Base-by-base conservation (phyloP, 2,797 vertebrate genomes). In the Syndactyla subalaris region DNA sequence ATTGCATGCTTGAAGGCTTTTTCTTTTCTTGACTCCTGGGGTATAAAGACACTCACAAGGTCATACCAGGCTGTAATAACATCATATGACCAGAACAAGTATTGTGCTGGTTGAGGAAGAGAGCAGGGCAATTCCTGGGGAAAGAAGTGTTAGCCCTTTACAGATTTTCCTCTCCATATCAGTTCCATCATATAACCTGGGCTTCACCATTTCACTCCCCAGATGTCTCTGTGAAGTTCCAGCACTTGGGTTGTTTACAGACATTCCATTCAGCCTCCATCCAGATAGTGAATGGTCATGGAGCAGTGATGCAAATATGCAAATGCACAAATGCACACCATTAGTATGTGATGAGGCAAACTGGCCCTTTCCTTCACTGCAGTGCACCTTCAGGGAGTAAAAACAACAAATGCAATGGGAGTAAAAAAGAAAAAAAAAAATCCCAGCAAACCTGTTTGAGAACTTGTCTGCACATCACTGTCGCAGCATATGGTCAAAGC, bases 231-330 rank as follows among this genome's bases (percentile, higher is more conserved):
- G 19, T 17, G 41, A 78, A 68, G 16, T 49, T 18, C 7, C 2
- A 3, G 6, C 3, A 16, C 30, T 62, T 2, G 2, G 12, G 11
- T 43, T 1, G 0, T 34, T 78, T 84, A 27, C 23, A 55, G 30
- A 14, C 9, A 61, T 10, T 30, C 16, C 7, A 18, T 34, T 59
- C 2, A 24, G 19, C 13, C 14, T 79, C 39, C 18, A 38, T 8
- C 4, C 14, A 59, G 76, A 75, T 85, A 62, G 51, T 8, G 38
- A 71, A 18, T 49, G 3, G n/a, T 23, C 2, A 0, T 18, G 9
- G 12, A 54, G 5, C 4, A 22, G 13, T 68, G 45, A 9, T 71
- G 14, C 1, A 7, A 52, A 32, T 27, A 52, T 67, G 29, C 16
- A 77, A 87, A 52, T 27, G 7, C 9, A 74, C 16, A 77, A 87